Evolutionary conservation across 2,797 vertebrate species (phyloP), one percentile per base, ranked within the genome.

Genomic region (Telmatherina bonti): DNA sequence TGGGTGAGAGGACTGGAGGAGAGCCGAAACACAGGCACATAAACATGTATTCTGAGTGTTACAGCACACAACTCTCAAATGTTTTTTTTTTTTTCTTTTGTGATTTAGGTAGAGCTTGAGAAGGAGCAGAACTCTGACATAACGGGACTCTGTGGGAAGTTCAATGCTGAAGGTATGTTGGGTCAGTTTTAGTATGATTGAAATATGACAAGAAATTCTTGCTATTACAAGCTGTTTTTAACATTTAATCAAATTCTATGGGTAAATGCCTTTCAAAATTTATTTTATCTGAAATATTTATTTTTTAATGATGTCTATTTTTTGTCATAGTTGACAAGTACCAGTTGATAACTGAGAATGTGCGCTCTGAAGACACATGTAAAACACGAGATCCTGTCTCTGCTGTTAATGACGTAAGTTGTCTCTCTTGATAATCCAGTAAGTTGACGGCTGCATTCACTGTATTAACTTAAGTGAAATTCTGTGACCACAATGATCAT

Each of bases 101-200:
- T 5, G 41, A 43, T 60, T 8, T 57, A 94, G 93, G 86, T 95
- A 56, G 81, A 91, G 18, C 57, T 94, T 58, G 84, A 91, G n/a
- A 81, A 92, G 43, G 78, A 79, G 35, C 71, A 88, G 43, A 72
- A 71, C 31, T 10, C 57, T 1, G 88, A 73, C 38, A 87, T 92
- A 85, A 79, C 41, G 2, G 94, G 93, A 66, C 79, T 94, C 15
- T 95, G 94, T 91, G 91, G 91, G 29, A 71, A 70, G 43, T 1
- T 30, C 16, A 83, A 51, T 1, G 2, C 26, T 24, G 0, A 36
- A 62, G 86, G 93, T 93, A 75, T n/a, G 30, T 30, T 9, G 61
- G 12, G 1, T 22, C 5, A 35, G 38, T 22, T 62, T n/a, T 35
- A 11, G 11, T 70, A 53, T 61, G 0, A 16, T 31, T 30, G 4